Base-by-base conservation (phyloP, 2,113 vertebrate species). In the Delphinus delphis region DNA sequence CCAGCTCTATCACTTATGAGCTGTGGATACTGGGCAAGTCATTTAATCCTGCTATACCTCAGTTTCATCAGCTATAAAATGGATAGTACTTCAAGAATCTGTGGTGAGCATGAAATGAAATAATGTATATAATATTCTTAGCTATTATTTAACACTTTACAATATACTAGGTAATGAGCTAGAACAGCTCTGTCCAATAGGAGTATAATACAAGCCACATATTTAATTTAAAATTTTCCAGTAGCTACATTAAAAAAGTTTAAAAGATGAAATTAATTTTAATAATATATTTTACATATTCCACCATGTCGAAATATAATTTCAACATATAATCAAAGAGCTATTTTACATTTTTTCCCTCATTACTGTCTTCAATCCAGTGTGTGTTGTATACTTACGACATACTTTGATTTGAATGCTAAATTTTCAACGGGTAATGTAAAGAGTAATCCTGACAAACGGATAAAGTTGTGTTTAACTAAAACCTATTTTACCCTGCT, bases 191-290 rank as follows among this genome's bases (percentile, higher is more conserved):
- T 44, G 23, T 47, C 6, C 13, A 81, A 17, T 33, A 93, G 13
- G 33, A 96, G 23, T 44, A 73, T 36, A 63, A 47, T 9, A 2
- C 7, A 95, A 82, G 28, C 21, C 18, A 68, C 25, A 25, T 36
- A 71, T 28, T 53, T 53, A 63, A 70, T 68, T 84, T 28, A 23
- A 83, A 62, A 67, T 38, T 95, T 95, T 85, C 38, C 67, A 25
- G 20, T 91, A 58, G 53, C 17, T 5, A 36, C 6, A 53, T 93
- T 84, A 68, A 80, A 83, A 73, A 89, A 74, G 8, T 36, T 68
- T 70, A 97, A 84, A 26, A 53, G 8, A 79, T 58, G 1, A 95
- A 84, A 76, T 92, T 65, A 79, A 88, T 79, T 91, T 63, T 95
- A 83, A 79, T 17, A 26, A 83, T 67, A 18, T 28, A 77, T 73